Percentiles rank a stretch among this genome's conserved stretches.
These are phyloP conservation scores for Allophyes oxyacanthae DNA, from an alignment of 2,888 invertebrate species.

Conservation along the genomic window DNA sequence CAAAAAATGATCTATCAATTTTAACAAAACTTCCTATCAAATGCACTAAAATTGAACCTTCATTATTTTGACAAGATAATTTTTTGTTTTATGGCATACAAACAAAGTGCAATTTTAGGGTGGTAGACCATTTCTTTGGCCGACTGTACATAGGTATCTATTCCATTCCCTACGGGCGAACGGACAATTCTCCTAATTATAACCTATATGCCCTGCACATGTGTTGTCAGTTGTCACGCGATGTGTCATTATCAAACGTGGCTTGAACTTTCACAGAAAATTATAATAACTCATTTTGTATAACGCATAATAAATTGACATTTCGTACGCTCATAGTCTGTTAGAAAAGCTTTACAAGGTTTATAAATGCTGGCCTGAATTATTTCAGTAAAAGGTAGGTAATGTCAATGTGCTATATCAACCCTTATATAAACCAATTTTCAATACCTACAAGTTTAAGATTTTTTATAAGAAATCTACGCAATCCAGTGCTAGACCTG, in stretches of 20 bases:
- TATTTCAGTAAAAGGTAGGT: neutral
- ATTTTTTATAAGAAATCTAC: too few relatives aligned
- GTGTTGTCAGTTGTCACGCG: conserved; percentile 55
- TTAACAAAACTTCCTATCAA: too few relatives aligned
- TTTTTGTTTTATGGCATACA: too few relatives aligned
- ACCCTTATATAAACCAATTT: too few relatives aligned
- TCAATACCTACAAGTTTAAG: too few relatives aligned
- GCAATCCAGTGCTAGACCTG: too few relatives aligned
- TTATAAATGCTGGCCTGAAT: neutral
- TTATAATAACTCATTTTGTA: conserved; percentile 28
- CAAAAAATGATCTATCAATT: too few relatives aligned
- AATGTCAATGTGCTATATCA: too few relatives aligned
- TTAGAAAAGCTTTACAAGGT: conserved; percentile 3
- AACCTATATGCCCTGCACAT: conserved; percentile 40
- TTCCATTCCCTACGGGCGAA: conserved; percentile 40
- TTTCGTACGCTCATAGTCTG: conserved; percentile 4
- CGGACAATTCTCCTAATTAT: conserved; percentile 58
- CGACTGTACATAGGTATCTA: conserved; percentile 31
- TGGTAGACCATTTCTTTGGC: too few relatives aligned
- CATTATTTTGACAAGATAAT: too few relatives aligned
- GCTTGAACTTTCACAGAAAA: conserved; percentile 42
- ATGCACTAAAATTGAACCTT: too few relatives aligned
- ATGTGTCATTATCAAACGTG: conserved; percentile 45
- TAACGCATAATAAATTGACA: conserved; percentile 26
- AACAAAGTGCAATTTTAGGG: too few relatives aligned